A percentile compares a stretch with the other conserved stretches of the same genome.
phyloP scores from a whole-genome alignment of 2,113 vertebrate genomes.

The Scartelaos histophorus region DNA sequence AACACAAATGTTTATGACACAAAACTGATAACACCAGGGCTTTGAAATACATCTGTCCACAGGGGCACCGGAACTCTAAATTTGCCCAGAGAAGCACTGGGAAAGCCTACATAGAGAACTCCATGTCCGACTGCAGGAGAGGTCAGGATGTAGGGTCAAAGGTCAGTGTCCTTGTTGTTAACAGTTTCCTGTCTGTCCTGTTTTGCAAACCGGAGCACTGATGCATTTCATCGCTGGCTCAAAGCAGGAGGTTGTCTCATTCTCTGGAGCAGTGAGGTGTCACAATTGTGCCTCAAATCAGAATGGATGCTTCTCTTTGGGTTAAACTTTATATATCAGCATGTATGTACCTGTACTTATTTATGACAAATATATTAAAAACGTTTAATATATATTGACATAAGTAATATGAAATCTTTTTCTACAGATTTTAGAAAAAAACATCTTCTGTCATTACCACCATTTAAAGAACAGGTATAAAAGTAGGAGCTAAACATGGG shows the following conservation, averaged over 20 bases:
- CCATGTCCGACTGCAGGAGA: slow-evolving; percentile 62
- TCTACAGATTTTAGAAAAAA: not conserved
- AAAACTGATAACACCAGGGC: not conserved
- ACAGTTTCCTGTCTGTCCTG: slow-evolving; percentile 68
- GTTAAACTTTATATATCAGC: not conserved
- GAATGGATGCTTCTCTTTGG: not conserved
- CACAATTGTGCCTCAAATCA: not conserved
- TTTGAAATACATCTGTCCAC: slow-evolving; percentile 42
- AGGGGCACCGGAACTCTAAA: slow-evolving; percentile 65
- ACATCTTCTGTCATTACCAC: not conserved
- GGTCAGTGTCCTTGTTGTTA: slow-evolving; percentile 65
- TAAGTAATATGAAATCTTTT: too few relatives aligned
- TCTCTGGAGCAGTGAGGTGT: slow-evolving; percentile 30
- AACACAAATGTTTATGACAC: not conserved
- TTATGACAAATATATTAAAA: not conserved
- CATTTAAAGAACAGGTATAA: not conserved
- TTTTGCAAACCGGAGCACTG: slow-evolving; percentile 56
- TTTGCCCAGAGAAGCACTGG: slow-evolving; percentile 60
- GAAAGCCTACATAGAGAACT: slow-evolving; percentile 68
- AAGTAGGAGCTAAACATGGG: not conserved
- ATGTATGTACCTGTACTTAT: not conserved
- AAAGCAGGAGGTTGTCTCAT: slow-evolving; percentile 40
- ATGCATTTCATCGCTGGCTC: slow-evolving; percentile 60
- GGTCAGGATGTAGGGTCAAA: slow-evolving; percentile 66
- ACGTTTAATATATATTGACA: not conserved